Evolutionary conservation across 2,113 vertebrate genomes (phyloP).

Genomic region (Terrapene triunguis): DNA sequence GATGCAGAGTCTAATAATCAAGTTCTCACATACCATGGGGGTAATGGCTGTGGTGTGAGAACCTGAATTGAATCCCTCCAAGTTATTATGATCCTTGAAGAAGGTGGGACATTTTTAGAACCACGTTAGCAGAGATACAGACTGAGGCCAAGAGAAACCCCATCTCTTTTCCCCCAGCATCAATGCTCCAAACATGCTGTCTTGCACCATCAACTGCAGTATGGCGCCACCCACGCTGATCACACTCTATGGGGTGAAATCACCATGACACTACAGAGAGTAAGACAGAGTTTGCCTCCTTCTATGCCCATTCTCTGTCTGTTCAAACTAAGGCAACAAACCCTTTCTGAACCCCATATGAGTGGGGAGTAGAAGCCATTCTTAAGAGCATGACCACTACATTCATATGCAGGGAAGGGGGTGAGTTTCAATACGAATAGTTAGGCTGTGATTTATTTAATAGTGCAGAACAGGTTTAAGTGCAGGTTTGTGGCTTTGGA

Average conservation of each 20-base stretch:
- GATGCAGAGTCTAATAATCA: too few species aligned
- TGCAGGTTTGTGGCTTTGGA: background rate
- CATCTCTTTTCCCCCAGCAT: too few species aligned
- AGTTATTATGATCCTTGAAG: too few species aligned
- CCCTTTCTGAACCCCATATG: background rate
- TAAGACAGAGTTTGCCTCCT: too few species aligned
- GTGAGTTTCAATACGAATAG: background rate
- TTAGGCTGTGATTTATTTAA: background rate
- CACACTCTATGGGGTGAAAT: background rate
- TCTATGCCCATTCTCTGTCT: background rate
- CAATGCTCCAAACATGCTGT: too few species aligned
- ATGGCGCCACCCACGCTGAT: background rate
- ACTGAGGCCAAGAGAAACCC: too few species aligned
- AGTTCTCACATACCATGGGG: too few species aligned
- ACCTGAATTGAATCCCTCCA: too few species aligned
- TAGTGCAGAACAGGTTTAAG: background rate
- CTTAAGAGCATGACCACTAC: rapidly evolving
- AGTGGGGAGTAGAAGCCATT: background rate
- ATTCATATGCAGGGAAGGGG: background rate
- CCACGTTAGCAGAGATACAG: too few species aligned
- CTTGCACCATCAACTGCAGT: background rate
- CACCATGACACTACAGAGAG: background rate
- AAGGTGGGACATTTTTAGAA: too few species aligned
- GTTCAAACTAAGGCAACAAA: background rate
- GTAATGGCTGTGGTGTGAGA: too few species aligned